Conservation (phyloP, 1,140 invertebrate genomes). For the Oncopodura yosiiana region DNA sequence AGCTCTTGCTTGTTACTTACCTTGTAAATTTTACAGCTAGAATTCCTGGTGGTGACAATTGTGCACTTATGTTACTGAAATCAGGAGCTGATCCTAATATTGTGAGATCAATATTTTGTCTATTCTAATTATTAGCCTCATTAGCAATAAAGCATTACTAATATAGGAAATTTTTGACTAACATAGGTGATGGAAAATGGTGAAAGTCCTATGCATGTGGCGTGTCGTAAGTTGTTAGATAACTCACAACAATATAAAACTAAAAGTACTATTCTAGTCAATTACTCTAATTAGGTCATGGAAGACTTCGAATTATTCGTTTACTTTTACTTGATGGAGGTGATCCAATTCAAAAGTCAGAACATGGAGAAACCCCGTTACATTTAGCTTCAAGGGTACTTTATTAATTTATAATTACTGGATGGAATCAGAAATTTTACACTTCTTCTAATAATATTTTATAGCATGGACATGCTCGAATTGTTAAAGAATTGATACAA, state of each 20-base stretch:
- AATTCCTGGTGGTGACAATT: constrained; percentile 85
- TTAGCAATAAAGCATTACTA: too few species aligned
- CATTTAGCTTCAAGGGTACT: constrained; percentile 83
- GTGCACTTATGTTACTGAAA: constrained; percentile 93
- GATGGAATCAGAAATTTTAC: background rate
- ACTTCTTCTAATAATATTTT: too few species aligned
- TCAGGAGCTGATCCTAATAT: constrained; percentile 93
- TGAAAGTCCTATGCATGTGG: constrained; percentile 44
- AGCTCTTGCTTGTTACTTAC: too few species aligned
- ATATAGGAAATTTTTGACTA: too few species aligned
- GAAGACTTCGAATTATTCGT: constrained; percentile 72
- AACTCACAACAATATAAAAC: too few species aligned
- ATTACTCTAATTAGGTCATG: constrained; percentile 76
- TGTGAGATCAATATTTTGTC: too few species aligned
- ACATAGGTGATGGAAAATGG: constrained; percentile 88
- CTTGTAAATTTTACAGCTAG: constrained; percentile 82
- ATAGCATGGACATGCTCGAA: constrained; percentile 61
- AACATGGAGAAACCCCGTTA: constrained; percentile 91
- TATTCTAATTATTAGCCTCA: too few species aligned
- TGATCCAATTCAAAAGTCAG: constrained; percentile 78
- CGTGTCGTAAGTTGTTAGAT: too few species aligned
- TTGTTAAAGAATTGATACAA: constrained; percentile 71
- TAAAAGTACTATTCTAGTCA: too few species aligned
- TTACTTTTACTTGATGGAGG: constrained; percentile 82
- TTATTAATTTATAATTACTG: too few species aligned